Percentiles rank a stretch among this genome's conserved stretches.
phyloP scores from a whole-genome alignment of 2,113 vertebrate species.

The Diphyllodes magnificus region DNA sequence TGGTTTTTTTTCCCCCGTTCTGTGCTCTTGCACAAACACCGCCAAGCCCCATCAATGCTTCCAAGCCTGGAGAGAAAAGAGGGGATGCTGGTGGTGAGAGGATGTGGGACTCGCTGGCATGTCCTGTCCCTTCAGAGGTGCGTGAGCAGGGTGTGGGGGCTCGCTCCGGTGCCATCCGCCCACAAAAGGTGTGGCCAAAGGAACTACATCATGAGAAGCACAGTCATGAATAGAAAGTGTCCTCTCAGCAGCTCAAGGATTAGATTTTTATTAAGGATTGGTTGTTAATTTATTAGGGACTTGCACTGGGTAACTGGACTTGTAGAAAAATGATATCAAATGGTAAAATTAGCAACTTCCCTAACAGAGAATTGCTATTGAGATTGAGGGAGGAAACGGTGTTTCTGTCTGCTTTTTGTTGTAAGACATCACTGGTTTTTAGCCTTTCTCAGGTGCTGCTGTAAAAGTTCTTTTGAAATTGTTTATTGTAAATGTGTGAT shows the following conservation, averaged over 20 bases:
- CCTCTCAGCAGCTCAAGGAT: neutral
- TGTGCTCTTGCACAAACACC: neutral
- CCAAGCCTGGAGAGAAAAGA: neutral
- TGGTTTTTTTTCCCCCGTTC: accelerated
- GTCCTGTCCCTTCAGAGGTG: accelerated
- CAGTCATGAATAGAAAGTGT: neutral
- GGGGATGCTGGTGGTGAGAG: neutral
- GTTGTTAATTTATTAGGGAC: neutral
- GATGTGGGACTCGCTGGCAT: accelerated
- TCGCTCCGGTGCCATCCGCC: accelerated
- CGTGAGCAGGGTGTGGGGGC: neutral
- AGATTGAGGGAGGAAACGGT: neutral
- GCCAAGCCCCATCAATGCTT: accelerated
- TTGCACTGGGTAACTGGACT: neutral
- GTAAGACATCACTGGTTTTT: neutral
- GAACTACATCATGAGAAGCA: accelerated
- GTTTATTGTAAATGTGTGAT: neutral
- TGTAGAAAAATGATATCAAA: neutral
- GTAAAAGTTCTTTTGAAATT: neutral
- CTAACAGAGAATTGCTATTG: accelerated
- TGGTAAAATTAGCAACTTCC: neutral
- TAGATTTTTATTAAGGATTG: neutral
- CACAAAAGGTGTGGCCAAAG: accelerated
- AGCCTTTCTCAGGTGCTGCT: neutral
- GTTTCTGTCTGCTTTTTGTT: neutral